phyloP scores from a whole-genome alignment of 2,797 vertebrate genomes.

The Eleutherodactylus coqui region DNA sequence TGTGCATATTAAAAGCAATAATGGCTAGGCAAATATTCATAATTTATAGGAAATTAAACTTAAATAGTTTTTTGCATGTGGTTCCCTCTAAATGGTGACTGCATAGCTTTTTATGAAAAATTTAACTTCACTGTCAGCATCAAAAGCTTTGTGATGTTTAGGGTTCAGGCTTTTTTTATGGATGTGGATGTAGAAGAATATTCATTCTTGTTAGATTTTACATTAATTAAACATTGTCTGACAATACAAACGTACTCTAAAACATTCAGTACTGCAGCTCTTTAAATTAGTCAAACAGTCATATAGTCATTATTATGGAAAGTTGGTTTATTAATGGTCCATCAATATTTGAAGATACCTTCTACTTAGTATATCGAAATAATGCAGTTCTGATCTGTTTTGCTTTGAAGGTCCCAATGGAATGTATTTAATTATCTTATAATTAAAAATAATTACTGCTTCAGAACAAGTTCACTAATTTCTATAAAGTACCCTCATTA shows the following conservation, averaged over 20 bases:
- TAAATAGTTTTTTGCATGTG: constrained; percentile 17
- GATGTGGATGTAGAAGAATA: background rate
- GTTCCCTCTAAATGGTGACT: constrained; percentile 9
- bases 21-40: constrained; percentile 1
- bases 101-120: background rate
- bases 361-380: constrained; percentile 17
- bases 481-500: background rate
- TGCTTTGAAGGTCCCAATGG: background rate
- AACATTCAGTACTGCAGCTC: background rate
- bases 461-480: constrained; percentile 35
- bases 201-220: constrained; percentile 20
- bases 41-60: constrained; percentile 19
- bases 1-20: constrained; percentile 5
- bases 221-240: constrained; percentile 17
- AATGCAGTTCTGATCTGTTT: constrained; percentile 15
- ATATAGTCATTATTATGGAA: constrained; percentile 2
- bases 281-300: constrained; percentile 16
- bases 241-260: background rate
- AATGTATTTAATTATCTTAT: constrained; percentile 26
- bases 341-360: constrained; percentile 42
- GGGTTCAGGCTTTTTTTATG: constrained; percentile 6
- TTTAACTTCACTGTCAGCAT: constrained; percentile 16
- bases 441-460: constrained; percentile 41
- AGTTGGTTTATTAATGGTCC: constrained; percentile 33
- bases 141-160: constrained; percentile 15